Base-by-base conservation (phyloP, 1,140 invertebrate genomes). In the Anastrepha ludens region DNA sequence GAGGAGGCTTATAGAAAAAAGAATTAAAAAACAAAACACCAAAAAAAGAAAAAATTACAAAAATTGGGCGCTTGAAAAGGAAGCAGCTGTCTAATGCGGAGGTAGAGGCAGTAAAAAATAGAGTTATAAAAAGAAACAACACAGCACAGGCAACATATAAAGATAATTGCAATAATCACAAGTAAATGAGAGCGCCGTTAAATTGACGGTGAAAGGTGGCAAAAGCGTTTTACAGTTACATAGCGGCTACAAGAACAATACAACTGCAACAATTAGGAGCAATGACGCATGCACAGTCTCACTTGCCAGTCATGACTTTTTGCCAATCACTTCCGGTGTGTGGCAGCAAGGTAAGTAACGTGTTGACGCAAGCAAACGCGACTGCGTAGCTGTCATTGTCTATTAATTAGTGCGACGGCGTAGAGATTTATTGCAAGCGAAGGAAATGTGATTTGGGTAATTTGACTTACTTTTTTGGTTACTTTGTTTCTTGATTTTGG, bases 281-380 rank as follows among this genome's bases (percentile, higher is more conserved):
- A 62, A 29, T 62, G 60, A 62, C 4, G 60, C 60, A 62, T 62
- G 60, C 60, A 17, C 8, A 2, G 15, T 17, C n/a, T 62, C n/a
- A 62, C 8, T 62, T 62, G 29, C 29, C 29, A 29, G 29, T 29
- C 29, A 29, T 29, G 60, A 62, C n/a, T 62, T 17, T 6, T 62
- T 62, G 60, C 60, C 60, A 62, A 62, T 62, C 60, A 62, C n/a
- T 62, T 62, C 60, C 60, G 13, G 60, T 62, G 60, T 17, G 60
- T 55, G 50, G 50, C 50, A 55, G 11, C 50, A 55, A 55, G 50
- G 50, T 55, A 55, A 55, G 50, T n/a, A n/a, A n/a, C n/a, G 11
- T 11, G 50, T 8, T 1, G 50, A 8, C 50, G n/a, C 60, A 62
- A 62, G 15, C 60, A 62, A 62, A 55, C 11, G 50, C 50, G 50